A percentile compares a stretch with the other conserved stretches of the same genome.
These are phyloP conservation scores for Pyrgilauda ruficollis DNA, from an alignment of 2,113 vertebrate genomes.

Conservation along the genomic window DNA sequence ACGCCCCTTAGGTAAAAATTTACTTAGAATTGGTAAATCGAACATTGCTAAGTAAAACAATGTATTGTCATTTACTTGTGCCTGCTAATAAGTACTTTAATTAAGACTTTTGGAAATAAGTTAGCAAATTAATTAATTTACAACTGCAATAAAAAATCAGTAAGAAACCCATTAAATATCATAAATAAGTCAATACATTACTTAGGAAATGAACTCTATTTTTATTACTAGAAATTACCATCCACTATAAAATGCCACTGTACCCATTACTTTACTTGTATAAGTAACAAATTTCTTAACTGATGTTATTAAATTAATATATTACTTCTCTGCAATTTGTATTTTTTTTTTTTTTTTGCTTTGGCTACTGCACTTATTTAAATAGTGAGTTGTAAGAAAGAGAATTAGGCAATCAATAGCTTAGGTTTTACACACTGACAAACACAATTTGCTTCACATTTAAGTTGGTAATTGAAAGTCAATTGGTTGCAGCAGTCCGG, in stretches of 20 bases:
- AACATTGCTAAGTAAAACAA: conserved; percentile 41
- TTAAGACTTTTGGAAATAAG: conserved; percentile 70
- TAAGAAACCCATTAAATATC: conserved; percentile 70
- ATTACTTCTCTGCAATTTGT: conserved; percentile 60
- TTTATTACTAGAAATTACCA: conserved; percentile 75
- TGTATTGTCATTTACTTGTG: conserved; percentile 14
- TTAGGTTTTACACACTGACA: conserved; percentile 11
- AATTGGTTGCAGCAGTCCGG: background rate
- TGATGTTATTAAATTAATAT: conserved; percentile 70
- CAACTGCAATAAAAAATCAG: conserved; percentile 70
- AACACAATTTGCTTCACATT: conserved; percentile 22
- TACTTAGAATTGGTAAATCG: conserved; percentile 2
- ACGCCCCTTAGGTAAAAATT: background rate
- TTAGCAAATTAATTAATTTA: conserved; percentile 74
- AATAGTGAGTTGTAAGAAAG: background rate
- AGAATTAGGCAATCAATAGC: conserved; percentile 14
- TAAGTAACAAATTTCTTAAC: conserved; percentile 70
- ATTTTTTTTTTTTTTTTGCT: background rate
- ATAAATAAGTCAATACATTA: conserved; percentile 80
- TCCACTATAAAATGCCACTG: conserved; percentile 69
- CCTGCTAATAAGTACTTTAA: conserved; percentile 57
- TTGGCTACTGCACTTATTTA: conserved; percentile 15
- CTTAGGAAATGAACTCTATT: conserved; percentile 71
- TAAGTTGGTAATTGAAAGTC: conserved; percentile 23
- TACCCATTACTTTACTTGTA: conserved; percentile 69